Evolutionary conservation across 2,888 invertebrate genomes (phyloP).

Genomic region (Drosophila kuntzei): DNA sequence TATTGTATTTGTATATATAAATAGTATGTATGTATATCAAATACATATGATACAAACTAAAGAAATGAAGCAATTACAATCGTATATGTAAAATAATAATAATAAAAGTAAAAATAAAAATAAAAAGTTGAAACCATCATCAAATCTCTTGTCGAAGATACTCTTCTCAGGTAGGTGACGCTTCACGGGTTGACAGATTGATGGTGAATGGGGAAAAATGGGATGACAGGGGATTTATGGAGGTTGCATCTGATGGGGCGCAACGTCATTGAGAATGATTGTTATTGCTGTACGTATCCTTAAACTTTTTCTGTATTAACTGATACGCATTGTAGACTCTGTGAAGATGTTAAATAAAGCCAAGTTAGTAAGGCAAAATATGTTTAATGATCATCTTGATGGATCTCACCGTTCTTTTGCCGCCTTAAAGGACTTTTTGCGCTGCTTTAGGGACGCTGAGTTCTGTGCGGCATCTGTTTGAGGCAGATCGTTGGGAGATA

Average conservation of each 20-base stretch:
- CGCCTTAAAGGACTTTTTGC: slow-evolving; percentile 85
- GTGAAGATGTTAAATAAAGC: neutral
- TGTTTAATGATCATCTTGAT: neutral
- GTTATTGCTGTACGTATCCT: slow-evolving; percentile 88
- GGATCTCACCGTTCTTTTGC: slow-evolving; percentile 85
- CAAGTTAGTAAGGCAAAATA: neutral
- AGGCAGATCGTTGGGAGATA: slow-evolving; percentile 85
- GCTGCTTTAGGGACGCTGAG: slow-evolving; percentile 81
- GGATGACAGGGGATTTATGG: neutral
- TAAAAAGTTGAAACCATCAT: slow-evolving; percentile 71
- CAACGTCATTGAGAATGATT: slow-evolving; percentile 71
- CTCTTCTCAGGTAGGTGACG: slow-evolving; percentile 35
- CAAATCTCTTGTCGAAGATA: slow-evolving; percentile 24
- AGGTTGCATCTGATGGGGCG: slow-evolving; percentile 11
- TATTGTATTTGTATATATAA: slow-evolving; percentile 72
- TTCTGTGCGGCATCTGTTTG: slow-evolving; percentile 76
- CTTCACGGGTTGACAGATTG: slow-evolving; percentile 15
- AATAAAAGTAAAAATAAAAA: slow-evolving; percentile 70
- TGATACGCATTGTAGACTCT: slow-evolving; percentile 90
- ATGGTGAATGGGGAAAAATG: neutral
- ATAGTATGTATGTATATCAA: slow-evolving; percentile 60
- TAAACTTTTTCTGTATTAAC: slow-evolving; percentile 89
- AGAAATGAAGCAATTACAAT: slow-evolving; percentile 82
- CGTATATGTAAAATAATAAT: slow-evolving; percentile 79
- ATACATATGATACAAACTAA: slow-evolving; percentile 67